Evolutionary conservation across 1,140 invertebrate genomes (phyloP).

Genomic region (Caerostris darwini): DNA sequence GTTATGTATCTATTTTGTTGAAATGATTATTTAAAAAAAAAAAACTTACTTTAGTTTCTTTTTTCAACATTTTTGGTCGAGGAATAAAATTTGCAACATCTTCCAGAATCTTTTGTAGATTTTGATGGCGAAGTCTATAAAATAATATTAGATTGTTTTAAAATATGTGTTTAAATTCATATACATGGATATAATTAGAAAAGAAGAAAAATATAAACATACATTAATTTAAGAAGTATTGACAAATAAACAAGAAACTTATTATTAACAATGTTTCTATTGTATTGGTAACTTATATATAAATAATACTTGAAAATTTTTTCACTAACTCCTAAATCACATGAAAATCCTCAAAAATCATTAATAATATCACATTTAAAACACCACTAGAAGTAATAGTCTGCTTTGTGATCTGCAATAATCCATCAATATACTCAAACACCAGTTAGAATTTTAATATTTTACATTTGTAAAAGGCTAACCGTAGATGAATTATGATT

Average conservation of each 20-base stretch:
- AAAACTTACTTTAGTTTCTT: constrained; percentile 37
- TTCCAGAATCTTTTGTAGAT: constrained; percentile 17
- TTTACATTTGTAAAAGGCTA: no score
- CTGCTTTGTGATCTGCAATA: no score
- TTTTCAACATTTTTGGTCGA: background rate
- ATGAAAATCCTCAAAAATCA: no score
- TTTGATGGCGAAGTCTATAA: constrained; percentile 35
- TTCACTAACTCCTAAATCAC: no score
- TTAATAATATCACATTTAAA: no score
- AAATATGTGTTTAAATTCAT: no score
- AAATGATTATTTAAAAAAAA: background rate
- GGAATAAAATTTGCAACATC: constrained; percentile 14
- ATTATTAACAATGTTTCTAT: background rate
- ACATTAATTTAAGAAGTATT: background rate
- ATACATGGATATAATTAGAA: background rate
- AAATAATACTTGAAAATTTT: background rate
- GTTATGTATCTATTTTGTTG: no score
- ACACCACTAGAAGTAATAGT: no score
- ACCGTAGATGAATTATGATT: no score
- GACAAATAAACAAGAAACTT: background rate
- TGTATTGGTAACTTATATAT: background rate
- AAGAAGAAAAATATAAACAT: background rate
- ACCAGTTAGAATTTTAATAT: no score
- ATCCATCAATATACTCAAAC: no score
- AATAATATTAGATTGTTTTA: background rate